phyloP scores from a whole-genome alignment of 2,797 vertebrate genomes.

The Erpetoichthys calabaricus region DNA sequence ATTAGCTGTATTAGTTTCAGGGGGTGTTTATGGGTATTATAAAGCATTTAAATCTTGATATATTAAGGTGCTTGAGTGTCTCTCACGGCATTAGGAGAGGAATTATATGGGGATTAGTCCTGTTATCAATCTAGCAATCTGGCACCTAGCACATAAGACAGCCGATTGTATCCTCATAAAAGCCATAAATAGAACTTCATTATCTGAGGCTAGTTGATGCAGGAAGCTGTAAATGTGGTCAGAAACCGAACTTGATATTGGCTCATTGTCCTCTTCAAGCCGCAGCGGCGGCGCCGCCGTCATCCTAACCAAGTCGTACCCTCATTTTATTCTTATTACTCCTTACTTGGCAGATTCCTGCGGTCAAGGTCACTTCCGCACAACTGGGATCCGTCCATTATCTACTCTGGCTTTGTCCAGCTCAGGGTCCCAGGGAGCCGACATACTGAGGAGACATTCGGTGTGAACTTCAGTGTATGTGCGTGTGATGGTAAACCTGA shows the following conservation, averaged over 20 bases:
- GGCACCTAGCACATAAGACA: conserved; percentile 28
- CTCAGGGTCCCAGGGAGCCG: too few species aligned
- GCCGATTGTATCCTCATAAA: conserved; percentile 24
- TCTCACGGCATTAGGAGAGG: conserved; percentile 37
- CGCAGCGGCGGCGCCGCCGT: background rate
- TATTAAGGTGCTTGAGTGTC: conserved; percentile 32
- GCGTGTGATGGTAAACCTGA: too few species aligned
- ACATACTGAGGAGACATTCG: too few species aligned
- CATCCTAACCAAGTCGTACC: too few species aligned
- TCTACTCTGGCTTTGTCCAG: too few species aligned
- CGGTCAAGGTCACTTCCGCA: too few species aligned
- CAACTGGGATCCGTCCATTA: too few species aligned
- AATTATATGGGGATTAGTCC: conserved; percentile 38
- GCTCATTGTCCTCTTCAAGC: conserved; percentile 4
- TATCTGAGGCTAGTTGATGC: conserved; percentile 13
- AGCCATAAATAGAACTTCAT: conserved; percentile 25
- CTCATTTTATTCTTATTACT: too few species aligned
- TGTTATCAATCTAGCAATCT: conserved; percentile 31
- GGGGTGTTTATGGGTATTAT: conserved; percentile 41
- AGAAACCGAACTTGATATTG: conserved; percentile 8
- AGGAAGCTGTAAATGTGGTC: background rate
- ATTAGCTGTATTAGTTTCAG: conserved; percentile 37
- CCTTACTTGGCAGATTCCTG: too few species aligned
- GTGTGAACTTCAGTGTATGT: too few species aligned
- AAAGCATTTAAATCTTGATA: conserved; percentile 45